Evolutionary conservation across 2,797 vertebrate species (phyloP), one percentile per base, ranked within the genome.

Genomic region (Liasis olivaceus): DNA sequence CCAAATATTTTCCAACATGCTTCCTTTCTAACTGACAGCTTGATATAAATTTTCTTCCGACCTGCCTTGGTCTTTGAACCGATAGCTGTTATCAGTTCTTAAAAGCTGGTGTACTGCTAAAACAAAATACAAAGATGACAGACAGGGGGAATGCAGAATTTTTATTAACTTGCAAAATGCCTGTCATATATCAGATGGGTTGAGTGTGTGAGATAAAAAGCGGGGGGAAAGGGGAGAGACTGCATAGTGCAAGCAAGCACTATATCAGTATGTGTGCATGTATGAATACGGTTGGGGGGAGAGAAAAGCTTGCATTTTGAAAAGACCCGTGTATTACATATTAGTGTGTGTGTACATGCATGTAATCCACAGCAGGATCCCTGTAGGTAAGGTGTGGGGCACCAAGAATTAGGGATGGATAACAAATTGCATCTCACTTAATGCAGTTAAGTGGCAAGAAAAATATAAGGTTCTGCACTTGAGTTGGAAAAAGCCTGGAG

Each of bases 1-100:
- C 89, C 89, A 91, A 87, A 94, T 95, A 94, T 93, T 97, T 96
- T 90, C 93, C 86, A 88, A 31, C 84, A n/a, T 26, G 92, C 85
- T 85, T 95, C 93, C 77, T 92, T 89, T 91, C 87, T 93, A 93
- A 92, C 85, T 13, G 13, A 89, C 84, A 93, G 88, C 56, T 90
- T 88, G 92, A 91, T 60, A 90, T 51, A 92, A 95, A 87, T 42
- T 84, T 90, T 22, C 28, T 91, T 89, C 92, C 36, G 13, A 6
- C 4, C 90, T 58, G 60, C 85, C 36, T 69, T 92, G 51, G n/a
- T 93, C 93, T 95, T 93, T 81, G 87, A 85, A 87, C 95, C 93
- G 94, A 87, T 94, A 90, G 86, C 4, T 88, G 60, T 58, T 87
- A 93, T 91, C 92, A 90, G 88, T 36, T 66, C 84, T 89, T 26